Evolutionary conservation across 2,797 vertebrate genomes (phyloP).

Genomic region (Gymnopithys bicolor): DNA sequence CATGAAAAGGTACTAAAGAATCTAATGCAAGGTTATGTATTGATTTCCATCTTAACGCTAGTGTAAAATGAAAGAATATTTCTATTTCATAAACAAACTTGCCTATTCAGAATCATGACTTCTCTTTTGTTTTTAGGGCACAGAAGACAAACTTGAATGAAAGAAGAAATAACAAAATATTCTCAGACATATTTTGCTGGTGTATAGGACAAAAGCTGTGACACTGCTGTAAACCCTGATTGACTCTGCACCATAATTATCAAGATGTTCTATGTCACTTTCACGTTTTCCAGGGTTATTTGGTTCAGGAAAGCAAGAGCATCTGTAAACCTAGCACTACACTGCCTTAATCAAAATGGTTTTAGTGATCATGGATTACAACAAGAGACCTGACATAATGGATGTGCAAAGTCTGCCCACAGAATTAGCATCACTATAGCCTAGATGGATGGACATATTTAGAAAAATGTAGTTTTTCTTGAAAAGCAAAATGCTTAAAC

Average conservation of each 20-base stretch:
- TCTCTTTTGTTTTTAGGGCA: neutral
- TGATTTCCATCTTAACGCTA: neutral
- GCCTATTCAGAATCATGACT: neutral
- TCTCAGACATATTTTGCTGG: neutral
- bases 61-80: slow-evolving; percentile 16
- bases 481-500: slow-evolving; percentile 28
- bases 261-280: slow-evolving; percentile 17
- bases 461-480: slow-evolving; percentile 42
- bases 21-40: slow-evolving; percentile 27
- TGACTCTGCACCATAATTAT: slow-evolving; percentile 14
- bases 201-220: slow-evolving; percentile 27
- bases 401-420: slow-evolving; percentile 37
- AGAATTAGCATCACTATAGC: slow-evolving; percentile 54
- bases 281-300: slow-evolving; percentile 30
- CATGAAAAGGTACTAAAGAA: slow-evolving; percentile 45
- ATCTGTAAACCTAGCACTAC: slow-evolving; percentile 33
- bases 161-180: neutral
- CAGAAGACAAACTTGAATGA: neutral
- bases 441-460: slow-evolving; percentile 12
- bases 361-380: slow-evolving; percentile 51
- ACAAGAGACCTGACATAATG: slow-evolving; percentile 40
- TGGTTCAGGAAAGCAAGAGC: slow-evolving; percentile 39
- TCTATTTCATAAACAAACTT: slow-evolving; percentile 35
- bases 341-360: slow-evolving; percentile 52
- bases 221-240: neutral